phyloP scores from a whole-genome alignment of 1,140 invertebrate species.

The Hylyphantes graminicola region DNA sequence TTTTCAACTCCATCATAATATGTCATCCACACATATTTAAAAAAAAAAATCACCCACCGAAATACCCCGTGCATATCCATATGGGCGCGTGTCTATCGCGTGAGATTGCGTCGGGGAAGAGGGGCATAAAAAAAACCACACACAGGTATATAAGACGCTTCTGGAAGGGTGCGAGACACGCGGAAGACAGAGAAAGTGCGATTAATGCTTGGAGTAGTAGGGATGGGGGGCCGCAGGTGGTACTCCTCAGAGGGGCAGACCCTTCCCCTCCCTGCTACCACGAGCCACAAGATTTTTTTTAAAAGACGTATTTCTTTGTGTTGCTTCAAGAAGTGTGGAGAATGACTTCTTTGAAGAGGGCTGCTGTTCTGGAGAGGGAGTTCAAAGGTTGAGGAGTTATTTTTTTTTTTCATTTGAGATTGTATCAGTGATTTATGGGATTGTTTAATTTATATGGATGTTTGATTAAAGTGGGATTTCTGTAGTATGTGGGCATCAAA shows the following conservation, averaged over 20 bases:
- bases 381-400: conserved; percentile 4
- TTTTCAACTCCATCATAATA: no score
- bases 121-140: neutral
- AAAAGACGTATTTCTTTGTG: conserved; percentile 10
- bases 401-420: neutral
- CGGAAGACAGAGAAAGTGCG: conserved; percentile 52
- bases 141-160: neutral
- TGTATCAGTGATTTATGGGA: no score
- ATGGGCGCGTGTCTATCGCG: conserved; percentile 20
- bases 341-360: conserved; percentile 23
- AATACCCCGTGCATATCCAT: no score
- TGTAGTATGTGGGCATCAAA: no score
- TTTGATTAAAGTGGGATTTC: no score
- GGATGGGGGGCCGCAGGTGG: conserved; percentile 34
- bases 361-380: neutral
- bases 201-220: conserved; percentile 41
- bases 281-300: conserved; percentile 9
- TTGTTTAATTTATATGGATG: no score
- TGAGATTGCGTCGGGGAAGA: neutral
- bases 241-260: conserved; percentile 20
- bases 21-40: no score
- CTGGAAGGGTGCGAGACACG: conserved; percentile 3
- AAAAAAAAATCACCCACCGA: no score
- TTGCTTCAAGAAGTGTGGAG: conserved; percentile 5
- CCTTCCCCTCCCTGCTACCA: conserved; percentile 22